Base-by-base conservation (phyloP, 2,113 vertebrate genomes). In the Dasyurus viverrinus region DNA sequence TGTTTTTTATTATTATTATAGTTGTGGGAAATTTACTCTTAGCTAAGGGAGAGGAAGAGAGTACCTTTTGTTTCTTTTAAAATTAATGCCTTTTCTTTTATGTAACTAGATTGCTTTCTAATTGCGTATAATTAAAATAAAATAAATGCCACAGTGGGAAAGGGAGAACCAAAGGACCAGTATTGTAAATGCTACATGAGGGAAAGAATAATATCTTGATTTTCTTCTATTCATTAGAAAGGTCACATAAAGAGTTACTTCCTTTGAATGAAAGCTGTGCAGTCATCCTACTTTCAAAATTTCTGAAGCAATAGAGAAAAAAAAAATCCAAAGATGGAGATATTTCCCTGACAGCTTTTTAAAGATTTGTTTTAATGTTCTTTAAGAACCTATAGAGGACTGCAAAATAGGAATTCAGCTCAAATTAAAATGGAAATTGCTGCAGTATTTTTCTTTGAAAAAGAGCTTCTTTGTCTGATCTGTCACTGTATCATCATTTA, bases 391-490 rank as follows among this genome's bases (percentile, higher is more conserved):
- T 96, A 68, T 89, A 94, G 93, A 94, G 76, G 93, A 95, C 97
- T 93, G 94, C 54, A 95, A 98, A 98, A 89, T 95, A 89, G 97
- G 92, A 98, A 92, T 97, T 98, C 90, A 96, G 55, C 94, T 97
- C 95, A 98, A 98, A 96, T 97, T 97, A 95, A 97, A 97, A 97
- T 98, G 96, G 95, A 98, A 98, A 97, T 93, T 8, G n/a, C 36
- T 14, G 94, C 94, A 96, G 94, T 97, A 93, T 93, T 97, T 95
- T 94, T 36, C 54, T 92, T 11, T 92, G 48, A 93, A 97, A 96
- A 95, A 95, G 10, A n/a, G 92, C 25, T 95, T 95, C 95, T 98
- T 98, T 98, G 95, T 98, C 95, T 97, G 91, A 97, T 95, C 92
- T 98, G 97, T 97, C 97, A 97, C 36, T 52, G 95, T 54, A 52